Evolutionary conservation across 2,113 vertebrate species (phyloP), one percentile per base, ranked within the genome.

Genomic region (Athene cunicularia): DNA sequence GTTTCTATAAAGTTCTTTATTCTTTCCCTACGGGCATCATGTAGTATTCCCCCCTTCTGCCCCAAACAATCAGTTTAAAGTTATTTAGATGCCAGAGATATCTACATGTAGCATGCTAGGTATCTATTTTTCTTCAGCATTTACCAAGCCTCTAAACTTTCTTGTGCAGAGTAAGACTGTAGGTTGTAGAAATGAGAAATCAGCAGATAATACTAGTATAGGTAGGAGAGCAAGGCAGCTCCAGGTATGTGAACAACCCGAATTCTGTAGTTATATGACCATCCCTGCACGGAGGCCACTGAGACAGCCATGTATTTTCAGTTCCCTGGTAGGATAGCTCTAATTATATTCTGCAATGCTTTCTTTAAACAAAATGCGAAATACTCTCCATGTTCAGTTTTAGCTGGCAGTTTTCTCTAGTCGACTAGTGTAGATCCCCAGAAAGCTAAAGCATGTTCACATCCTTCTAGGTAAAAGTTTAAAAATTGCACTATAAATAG

Each of bases 141-240:
- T 98, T 97, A 97, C 80, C 82, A 97, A 70, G 75, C 37, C n/a
- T 93, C 96, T 86, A 77, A 93, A 97, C 73, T 96, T 95, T 80
- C 76, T 74, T 83, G 59, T 26, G 59, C 81, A 83, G 87, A 96
- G 58, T 59, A 91, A 43, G 41, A 84, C 17, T 86, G 80, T 67
- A 88, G 67, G 81, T 33, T 96, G 47, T 35, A 96, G 80, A 81
- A 98, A 94, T 11, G 77, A 95, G 95, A 92, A 98, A 79, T 96
- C 93, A 97, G 95, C 86, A 97, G 96, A 97, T 96, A 97, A 97
- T 95, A 95, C 75, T 76, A 72, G 84, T 96, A 96, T 93, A 97
- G 97, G 97, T 74, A 92, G 96, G 89, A 96, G n/a, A 98, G 93
- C 55, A 93, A 96, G 70, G 90, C 56, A 93, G 92, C 91, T 97